Evolutionary conservation across 1,140 invertebrate genomes (phyloP).

Genomic region (Drosophila bocqueti): DNA sequence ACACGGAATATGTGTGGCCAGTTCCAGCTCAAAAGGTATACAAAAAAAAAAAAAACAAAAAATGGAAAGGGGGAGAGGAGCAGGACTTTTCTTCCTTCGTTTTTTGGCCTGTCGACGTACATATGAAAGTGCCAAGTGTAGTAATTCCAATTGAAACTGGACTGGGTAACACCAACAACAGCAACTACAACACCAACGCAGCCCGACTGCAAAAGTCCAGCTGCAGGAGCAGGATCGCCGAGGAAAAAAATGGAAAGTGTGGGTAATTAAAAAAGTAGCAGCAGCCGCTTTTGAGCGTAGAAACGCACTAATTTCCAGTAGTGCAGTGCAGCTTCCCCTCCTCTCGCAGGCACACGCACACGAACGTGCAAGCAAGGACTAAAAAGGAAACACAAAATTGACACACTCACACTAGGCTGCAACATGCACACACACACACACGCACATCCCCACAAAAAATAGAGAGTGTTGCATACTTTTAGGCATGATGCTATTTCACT

Average conservation of each 20-base stretch:
- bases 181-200: constrained; percentile 21
- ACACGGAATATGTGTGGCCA: constrained; percentile 36
- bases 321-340: constrained; percentile 63
- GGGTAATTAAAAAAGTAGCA: constrained; percentile 83
- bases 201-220: constrained; percentile 53
- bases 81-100: constrained; percentile 23
- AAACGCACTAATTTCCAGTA: constrained; percentile 81
- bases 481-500: constrained; percentile 82
- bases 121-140: constrained; percentile 80
- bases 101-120: constrained; percentile 51
- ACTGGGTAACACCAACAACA: constrained; percentile 33
- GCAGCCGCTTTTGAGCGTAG: constrained; percentile 78
- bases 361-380: not conserved
- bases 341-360: constrained; percentile 9
- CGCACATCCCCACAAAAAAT: constrained; percentile 42
- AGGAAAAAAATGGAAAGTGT: constrained; percentile 67
- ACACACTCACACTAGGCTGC: constrained; percentile 52
- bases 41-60: not conserved
- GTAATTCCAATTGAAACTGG: constrained; percentile 80
- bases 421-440: constrained; percentile 21
- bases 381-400: constrained; percentile 61
- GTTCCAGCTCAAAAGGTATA: constrained; percentile 43
- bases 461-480: constrained; percentile 71
- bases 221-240: constrained; percentile 25
- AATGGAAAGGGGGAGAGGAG: constrained; percentile 16